Evolutionary conservation across 2,797 vertebrate species (phyloP).

Genomic region (Gobio occitaniae): DNA sequence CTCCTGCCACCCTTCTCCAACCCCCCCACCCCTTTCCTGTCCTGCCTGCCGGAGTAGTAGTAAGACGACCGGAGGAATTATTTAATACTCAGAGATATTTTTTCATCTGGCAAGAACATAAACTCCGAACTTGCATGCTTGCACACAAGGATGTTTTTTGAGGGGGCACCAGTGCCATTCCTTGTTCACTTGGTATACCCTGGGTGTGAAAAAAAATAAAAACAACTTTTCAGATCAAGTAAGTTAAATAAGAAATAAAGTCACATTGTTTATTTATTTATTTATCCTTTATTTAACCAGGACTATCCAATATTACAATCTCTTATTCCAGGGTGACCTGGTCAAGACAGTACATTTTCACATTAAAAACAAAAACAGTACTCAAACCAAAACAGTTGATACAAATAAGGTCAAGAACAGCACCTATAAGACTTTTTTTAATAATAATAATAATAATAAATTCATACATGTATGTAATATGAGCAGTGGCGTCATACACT

Average conservation of each 20-base stretch:
- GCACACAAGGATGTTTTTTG: neutral
- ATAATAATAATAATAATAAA: no score
- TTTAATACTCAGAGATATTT: conserved; percentile 40
- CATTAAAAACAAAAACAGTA: neutral
- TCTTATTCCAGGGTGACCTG: neutral
- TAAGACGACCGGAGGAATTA: conserved; percentile 6
- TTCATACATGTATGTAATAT: no score
- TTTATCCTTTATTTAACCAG: no score
- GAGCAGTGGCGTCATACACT: no score
- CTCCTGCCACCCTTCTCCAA: conserved; percentile 62
- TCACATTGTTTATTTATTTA: no score
- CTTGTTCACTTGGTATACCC: neutral
- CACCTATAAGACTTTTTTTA: neutral
- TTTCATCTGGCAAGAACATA: conserved; percentile 14
- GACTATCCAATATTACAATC: neutral
- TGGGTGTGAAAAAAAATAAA: neutral
- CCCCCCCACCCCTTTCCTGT: neutral
- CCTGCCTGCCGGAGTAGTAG: neutral
- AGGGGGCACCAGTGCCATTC: neutral
- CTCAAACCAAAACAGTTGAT: neutral
- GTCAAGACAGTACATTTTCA: no score
- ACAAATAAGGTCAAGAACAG: neutral
- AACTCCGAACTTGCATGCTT: neutral
- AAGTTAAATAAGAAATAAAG: neutral
- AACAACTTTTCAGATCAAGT: neutral